Evolutionary conservation across 2,797 vertebrate genomes (phyloP), one percentile per base, ranked within the genome.

Genomic region (Nyctalus aviator): DNA sequence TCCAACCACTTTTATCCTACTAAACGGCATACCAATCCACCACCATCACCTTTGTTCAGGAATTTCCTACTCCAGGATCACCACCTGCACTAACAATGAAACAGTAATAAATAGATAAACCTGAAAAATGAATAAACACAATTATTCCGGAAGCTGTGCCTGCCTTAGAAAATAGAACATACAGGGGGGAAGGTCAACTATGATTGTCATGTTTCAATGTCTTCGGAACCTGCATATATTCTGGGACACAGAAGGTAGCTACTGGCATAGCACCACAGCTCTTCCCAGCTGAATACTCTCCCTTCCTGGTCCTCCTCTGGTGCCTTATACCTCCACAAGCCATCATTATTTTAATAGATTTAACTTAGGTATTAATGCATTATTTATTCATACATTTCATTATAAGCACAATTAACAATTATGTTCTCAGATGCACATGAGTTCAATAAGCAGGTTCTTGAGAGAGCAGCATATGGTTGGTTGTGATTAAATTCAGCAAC

Each of bases 391-490:
- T 23, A 46, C 25, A 46, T 84, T 88, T 73, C 55, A 89, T 75
- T 64, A 30, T 57, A 87, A 82, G 30, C 10, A 94, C 96, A 93
- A 81, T 73, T 55, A 89, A 77, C 46, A 53, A 71, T 89, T 84
- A 69, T 23, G 3, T 57, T 90, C 30, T 87, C 57, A 86, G 53
- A 88, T 46, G 15, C 14, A 86, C 88, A 37, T 71, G 72, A 90
- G 64, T 79, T 84, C 59, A 76, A 84, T 83, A 72, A 93, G 86
- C 71, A 89, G 64, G 41, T 35, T 59, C 83, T 48, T 46, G 59
- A 85, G 78, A 92, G 59, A 83, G 69, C 41, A 84, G 21, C 75
- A 73, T 68, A 53, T 6, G 71, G 59, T n/a, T 71, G 23, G 68
- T 75, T 73, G 68, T 59, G 59, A 41, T 32, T 78, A n/a, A 35